Conservation (phyloP, 1,140 invertebrate species). For the Thaumetopoea pityocampa region DNA sequence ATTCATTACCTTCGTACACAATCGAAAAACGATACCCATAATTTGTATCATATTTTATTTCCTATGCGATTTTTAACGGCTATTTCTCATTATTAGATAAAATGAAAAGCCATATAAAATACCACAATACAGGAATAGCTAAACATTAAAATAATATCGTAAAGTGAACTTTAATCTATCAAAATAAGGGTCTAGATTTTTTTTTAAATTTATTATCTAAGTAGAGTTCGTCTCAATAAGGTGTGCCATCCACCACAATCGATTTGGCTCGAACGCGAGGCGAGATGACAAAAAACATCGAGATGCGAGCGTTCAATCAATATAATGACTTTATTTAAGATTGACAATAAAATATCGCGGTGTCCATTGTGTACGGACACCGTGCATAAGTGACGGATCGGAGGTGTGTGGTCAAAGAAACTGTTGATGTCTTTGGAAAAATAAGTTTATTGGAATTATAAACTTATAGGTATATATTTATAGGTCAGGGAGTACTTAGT, state of each 20-base stretch:
- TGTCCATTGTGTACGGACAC: slow-evolving; percentile 46
- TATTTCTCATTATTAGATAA: slow-evolving; percentile 19
- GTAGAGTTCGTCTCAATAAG: slow-evolving; percentile 28
- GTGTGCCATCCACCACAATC: slow-evolving; percentile 47
- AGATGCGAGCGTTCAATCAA: slow-evolving; percentile 60
- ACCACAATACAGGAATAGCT: background rate
- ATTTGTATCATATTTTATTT: slow-evolving; percentile 1
- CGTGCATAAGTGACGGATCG: slow-evolving; percentile 37
- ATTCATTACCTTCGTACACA: slow-evolving; percentile 3
- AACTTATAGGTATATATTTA: too few relatives aligned
- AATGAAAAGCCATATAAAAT: background rate
- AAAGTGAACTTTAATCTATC: background rate
- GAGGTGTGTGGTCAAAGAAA: slow-evolving; percentile 26
- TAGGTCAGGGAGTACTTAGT: too few relatives aligned
- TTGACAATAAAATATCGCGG: slow-evolving; percentile 70
- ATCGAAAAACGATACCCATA: slow-evolving; percentile 5
- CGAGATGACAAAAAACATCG: slow-evolving; percentile 52
- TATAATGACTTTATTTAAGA: slow-evolving; percentile 73
- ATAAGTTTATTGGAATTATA: slow-evolving; percentile 1
- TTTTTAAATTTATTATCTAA: background rate
- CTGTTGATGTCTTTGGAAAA: slow-evolving; percentile 6
- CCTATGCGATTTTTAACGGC: slow-evolving; percentile 17
- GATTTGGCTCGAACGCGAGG: slow-evolving; percentile 48
- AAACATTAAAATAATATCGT: background rate
- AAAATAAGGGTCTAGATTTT: background rate